phyloP scores from a whole-genome alignment of 2,113 vertebrate species.

The Colius striatus region DNA sequence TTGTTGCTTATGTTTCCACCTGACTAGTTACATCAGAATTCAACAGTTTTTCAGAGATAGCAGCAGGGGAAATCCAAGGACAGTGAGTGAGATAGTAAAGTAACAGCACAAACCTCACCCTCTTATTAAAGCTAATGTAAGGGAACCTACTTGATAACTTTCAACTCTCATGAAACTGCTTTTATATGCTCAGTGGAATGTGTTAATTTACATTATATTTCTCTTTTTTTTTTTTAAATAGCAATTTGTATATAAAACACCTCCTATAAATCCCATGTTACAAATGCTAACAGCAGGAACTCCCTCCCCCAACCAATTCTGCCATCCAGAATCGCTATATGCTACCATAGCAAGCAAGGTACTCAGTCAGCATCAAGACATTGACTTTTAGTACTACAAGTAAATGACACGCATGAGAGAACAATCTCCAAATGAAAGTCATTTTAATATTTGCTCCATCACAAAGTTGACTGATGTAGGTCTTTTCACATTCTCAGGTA shows the following conservation, averaged over 20 bases:
- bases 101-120: background rate
- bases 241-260: background rate
- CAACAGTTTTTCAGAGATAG: background rate
- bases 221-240: background rate
- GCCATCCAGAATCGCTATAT: no score
- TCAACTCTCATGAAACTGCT: background rate
- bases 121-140: background rate
- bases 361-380: background rate
- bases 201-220: background rate
- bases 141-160: background rate
- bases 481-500: slow-evolving; percentile 23
- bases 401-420: background rate
- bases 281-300: no score
- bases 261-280: background rate
- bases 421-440: slow-evolving; percentile 5
- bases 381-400: background rate
- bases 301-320: no score
- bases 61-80: background rate
- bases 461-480: background rate
- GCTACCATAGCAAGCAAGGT: no score
- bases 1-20: background rate
- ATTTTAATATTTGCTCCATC: background rate
- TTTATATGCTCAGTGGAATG: background rate
- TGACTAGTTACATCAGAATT: background rate
- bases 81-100: background rate